A percentile compares a stretch with the other conserved stretches of the same genome.
These are phyloP conservation scores for Amphipoea oculea DNA, from an alignment of 2,888 invertebrate genomes.

Conservation along the genomic window DNA sequence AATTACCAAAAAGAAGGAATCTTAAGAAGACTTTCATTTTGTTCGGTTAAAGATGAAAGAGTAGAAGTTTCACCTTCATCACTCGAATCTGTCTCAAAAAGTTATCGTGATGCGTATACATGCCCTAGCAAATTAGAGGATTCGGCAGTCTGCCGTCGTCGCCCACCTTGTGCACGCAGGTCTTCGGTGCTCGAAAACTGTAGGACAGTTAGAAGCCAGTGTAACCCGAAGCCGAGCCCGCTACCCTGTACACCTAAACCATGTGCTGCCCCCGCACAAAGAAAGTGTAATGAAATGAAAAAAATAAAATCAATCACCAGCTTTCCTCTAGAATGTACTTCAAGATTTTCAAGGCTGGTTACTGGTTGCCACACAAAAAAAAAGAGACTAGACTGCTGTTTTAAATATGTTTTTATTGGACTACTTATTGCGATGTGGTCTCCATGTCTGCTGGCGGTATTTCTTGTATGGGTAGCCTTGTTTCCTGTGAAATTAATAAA, in stretches of 20 bases:
- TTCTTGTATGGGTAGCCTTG: slow-evolving; percentile 71
- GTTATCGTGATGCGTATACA: slow-evolving; percentile 40
- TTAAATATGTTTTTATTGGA: slow-evolving; percentile 68
- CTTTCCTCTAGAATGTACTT: neutral
- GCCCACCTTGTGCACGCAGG: neutral
- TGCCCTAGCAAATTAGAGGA: slow-evolving; percentile 20
- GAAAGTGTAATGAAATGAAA: neutral
- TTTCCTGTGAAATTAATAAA: slow-evolving; percentile 67
- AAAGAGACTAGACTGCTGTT: slow-evolving; percentile 30
- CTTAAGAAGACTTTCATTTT: neutral
- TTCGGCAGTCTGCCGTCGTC: neutral
- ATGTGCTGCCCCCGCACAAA: neutral
- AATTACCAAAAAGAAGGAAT: neutral
- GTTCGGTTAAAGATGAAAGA: slow-evolving; percentile 41
- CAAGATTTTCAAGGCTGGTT: slow-evolving; percentile 22
- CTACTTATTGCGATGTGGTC: slow-evolving; percentile 73
- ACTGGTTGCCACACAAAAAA: slow-evolving; percentile 16
- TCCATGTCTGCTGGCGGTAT: slow-evolving; percentile 73
- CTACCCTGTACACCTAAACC: neutral
- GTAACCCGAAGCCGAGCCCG: neutral
- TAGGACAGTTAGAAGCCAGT: neutral
- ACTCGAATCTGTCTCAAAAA: slow-evolving; percentile 25
- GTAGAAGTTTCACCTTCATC: slow-evolving; percentile 55
- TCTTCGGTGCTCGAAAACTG: neutral
- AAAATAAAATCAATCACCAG: neutral